Base-by-base conservation (phyloP, 2,797 vertebrate genomes). In the Scleropages formosus region DNA sequence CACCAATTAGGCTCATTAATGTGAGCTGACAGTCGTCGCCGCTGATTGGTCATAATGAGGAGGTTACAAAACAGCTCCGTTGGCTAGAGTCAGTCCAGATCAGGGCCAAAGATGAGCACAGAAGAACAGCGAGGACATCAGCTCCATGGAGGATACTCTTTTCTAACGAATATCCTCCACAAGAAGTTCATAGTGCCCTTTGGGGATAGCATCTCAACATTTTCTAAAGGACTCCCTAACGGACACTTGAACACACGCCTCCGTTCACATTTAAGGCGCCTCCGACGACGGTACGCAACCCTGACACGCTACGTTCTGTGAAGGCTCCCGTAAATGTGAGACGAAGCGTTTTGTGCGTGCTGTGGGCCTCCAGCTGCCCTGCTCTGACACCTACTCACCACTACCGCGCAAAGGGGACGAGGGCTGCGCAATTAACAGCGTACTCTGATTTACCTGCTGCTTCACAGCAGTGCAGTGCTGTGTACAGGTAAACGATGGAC, bases 31-130 rank as follows among this genome's bases (percentile, higher is more conserved):
- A 69, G 62, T 66, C 27, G 26, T 62, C 59, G 73, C 22, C 6
- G 71, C 56, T 62, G 44, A 63, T 71, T 77, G 76, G 72, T 51
- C 70, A 63, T 79, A 78, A 78, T 75, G 76, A 77, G 74, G 64
- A 47, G 63, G 20, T 80, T 71, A 64, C 15, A 16, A 80, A 78
- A 74, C 49, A 74, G 61, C n/a, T 62, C 65, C 39, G 72, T 74
- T 71, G 61, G 12, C 24, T 18, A 3, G 22, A 46, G 60, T n/a
- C 16, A 76, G 46, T 71, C 51, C 73, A 77, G 74, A 72, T 31
- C 11, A 46, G 71, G 65, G 26, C 26, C 56, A 61, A 72, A 15
- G 24, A 13, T 53, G 12, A 49, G 8, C 49, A 4, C n/a, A 26
- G 22, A 12, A 66, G 1, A 56, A 58, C 16, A 53, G 49, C 56